A percentile compares a stretch with the other conserved stretches of the same genome.
Conservation (phyloP, 2,113 vertebrate genomes). For the Pelodiscus sinensis region DNA sequence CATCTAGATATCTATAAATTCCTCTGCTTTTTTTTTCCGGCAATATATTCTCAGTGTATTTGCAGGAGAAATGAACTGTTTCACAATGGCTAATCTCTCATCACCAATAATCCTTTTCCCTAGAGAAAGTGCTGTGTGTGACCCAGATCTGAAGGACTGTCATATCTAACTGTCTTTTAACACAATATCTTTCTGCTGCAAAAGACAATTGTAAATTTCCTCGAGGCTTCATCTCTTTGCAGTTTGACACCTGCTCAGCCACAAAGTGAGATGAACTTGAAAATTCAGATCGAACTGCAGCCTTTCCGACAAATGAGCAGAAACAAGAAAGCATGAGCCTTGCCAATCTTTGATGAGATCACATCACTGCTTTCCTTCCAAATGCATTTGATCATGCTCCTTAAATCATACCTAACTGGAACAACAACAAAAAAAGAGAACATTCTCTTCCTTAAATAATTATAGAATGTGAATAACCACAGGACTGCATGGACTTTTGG, state of each 20-base stretch:
- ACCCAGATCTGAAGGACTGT: background rate
- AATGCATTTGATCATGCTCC: background rate
- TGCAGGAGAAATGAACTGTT: background rate
- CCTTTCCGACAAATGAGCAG: background rate
- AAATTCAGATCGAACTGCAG: background rate
- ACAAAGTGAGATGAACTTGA: background rate
- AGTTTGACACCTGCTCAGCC: background rate
- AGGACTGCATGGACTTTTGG: background rate
- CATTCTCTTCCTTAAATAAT: background rate
- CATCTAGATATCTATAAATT: background rate
- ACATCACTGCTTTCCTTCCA: background rate
- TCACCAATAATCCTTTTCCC: background rate
- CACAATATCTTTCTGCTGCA: background rate
- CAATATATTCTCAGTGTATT: background rate
- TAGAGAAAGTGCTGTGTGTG: background rate
- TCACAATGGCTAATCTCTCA: background rate
- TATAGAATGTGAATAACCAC: background rate
- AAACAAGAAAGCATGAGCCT: rapidly evolving
- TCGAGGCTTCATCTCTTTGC: background rate
- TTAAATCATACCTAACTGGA: background rate
- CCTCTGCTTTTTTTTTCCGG: background rate
- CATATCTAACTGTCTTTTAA: background rate
- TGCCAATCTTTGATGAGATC: background rate
- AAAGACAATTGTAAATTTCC: background rate
- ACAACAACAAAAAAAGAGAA: background rate